These are phyloP conservation scores for Tapirus indicus DNA, from an alignment of 2,797 vertebrate genomes.

Conservation along the genomic window DNA sequence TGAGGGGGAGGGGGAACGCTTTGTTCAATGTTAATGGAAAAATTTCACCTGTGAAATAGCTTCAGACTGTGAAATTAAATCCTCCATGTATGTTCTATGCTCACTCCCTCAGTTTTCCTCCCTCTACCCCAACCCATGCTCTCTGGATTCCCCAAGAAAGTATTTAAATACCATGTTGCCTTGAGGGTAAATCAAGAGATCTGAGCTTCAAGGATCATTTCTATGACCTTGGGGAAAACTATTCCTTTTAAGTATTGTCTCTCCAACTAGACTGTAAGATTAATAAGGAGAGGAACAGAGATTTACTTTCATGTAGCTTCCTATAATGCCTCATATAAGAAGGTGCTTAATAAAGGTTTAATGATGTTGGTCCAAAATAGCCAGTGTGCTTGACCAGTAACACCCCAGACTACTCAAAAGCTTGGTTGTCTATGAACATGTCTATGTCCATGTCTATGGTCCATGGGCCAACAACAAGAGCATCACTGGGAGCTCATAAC, in stretches of 20 bases:
- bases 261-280: neutral
- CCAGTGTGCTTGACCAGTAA: neutral
- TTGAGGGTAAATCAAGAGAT: neutral
- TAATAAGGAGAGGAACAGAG: neutral
- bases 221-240: neutral
- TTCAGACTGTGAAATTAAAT: constrained; percentile 69
- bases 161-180: constrained; percentile 1
- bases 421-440: neutral
- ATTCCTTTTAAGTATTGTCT: constrained; percentile 10
- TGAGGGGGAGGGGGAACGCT: neutral
- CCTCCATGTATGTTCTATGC: neutral
- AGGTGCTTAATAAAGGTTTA: constrained; percentile 19
- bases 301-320: neutral
- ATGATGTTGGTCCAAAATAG: constrained; percentile 26
- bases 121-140: neutral
- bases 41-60: constrained; percentile 65
- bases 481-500: neutral
- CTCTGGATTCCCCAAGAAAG: neutral
- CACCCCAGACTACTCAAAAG: neutral
- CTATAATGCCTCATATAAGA: neutral
- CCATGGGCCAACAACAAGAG: neutral
- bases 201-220: constrained; percentile 20
- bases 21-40: constrained; percentile 76
- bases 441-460: neutral
- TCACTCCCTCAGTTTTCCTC: neutral